Evolutionary conservation across 1,140 invertebrate species (phyloP), one percentile per base, ranked within the genome.

Genomic region (Nomia melanderi): DNA sequence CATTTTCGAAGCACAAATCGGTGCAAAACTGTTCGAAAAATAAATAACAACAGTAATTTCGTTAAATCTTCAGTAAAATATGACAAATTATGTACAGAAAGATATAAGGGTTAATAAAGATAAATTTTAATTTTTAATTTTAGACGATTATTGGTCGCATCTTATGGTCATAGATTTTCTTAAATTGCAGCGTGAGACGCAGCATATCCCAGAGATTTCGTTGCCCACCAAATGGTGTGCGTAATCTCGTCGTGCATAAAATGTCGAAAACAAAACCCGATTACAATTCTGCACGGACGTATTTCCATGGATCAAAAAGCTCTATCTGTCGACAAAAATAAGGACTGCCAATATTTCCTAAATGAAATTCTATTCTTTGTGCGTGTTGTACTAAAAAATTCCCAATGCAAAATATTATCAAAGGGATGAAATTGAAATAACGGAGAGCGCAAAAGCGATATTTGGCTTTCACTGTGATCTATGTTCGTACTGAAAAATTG

Each of bases 241-340:
- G 71, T 74, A 74, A 74, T 74, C 62, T 74, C 62, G 36, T 74
- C 62, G 50, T 33, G 47, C 71, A 33, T 66, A 66, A 74, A 65
- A 74, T 56, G 62, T 2, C 23, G 44, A 23, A 20, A 31, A 56
- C 62, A 54, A 74, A 66, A 74, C 70, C 72, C 53, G 72, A 75
- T 75, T 59, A 75, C 63, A 75, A 56, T 75, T 57, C 72, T 8
- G 6, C 36, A 20, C 39, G 36, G 44, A 6, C 72, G 72, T 74
- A 74, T 75, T 75, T 67, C 72, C n/a, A 36, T 53, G 53, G 17
- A 41, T 36, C 53, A 36, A 29, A 57, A 57, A 25, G 47, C 27
- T 56, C 39, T 25, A 57, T 41, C 27, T 36, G 50, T 6, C 39
- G 27, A 41, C 27, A 29, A 75, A 44, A 75, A 75, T 67, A 14